Base-by-base conservation (phyloP, 2,113 vertebrate species). In the Petaurus breviceps region DNA sequence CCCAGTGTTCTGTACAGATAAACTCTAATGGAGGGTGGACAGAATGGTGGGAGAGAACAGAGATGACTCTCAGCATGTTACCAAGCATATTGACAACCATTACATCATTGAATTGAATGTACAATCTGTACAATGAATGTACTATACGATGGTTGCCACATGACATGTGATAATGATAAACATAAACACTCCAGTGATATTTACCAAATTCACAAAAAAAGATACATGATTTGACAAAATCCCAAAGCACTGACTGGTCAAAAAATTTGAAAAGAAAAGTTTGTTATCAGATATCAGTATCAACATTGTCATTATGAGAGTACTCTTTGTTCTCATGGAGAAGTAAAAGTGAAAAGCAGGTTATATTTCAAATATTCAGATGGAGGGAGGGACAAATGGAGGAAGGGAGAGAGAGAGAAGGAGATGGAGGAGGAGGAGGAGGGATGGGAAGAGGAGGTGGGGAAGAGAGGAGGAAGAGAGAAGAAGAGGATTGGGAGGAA, bases 151-250 rank as follows among this genome's bases (percentile, higher is more conserved):
- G 95, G 51, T 95, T 94, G n/a, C 92, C 96, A 97, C 96, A 46
- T 97, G 97, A 91, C 93, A 46, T 0, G 54, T 89, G 95, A 92
- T 90, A 43, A 97, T 49, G 91, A 96, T 90, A 97, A 94, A 2
- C 94, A 14, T 96, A 16, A 2, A 96, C 0, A 31, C 37, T 90
- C 46, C 37, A 93, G 25, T 49, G 54, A 68, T 95, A 95, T 93
- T 96, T 95, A 46, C 90, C 91, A 95, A 95, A 95, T 94, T 89
- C 61, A 92, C 94, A 51, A 50, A 95, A 50, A 95, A 95, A 51
- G 95, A 16, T 16, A 43, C 5, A 84, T 0, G 43, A 43, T 43
- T 84, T 2, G 22, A 22, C 19, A 43, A 84, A 23, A 23, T 43
- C 16, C 68, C 43, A n/a, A 84, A 37, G 16, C 16, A 43, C 8